Conservation (phyloP, 2,888 invertebrate species). For the Melinopterus prodromus region DNA sequence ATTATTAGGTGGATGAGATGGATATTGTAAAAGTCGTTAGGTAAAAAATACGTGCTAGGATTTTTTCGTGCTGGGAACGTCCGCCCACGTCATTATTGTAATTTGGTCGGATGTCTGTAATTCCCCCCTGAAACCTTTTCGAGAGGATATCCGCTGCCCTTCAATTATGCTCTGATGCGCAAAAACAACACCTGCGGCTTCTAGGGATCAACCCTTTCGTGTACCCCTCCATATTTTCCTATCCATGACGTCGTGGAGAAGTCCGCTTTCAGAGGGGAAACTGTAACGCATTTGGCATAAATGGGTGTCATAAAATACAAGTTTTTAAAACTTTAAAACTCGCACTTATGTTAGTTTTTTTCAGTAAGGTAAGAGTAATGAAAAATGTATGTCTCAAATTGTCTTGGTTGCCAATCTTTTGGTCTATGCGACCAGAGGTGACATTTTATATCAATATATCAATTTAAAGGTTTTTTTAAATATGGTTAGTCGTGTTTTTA, state of each 20-base stretch:
- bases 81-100: not conserved
- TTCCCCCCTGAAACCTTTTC: slow-evolving; percentile 4
- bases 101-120: not conserved
- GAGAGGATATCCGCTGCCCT: not conserved
- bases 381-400: too few species aligned
- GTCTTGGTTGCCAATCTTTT: too few species aligned
- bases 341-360: too few species aligned
- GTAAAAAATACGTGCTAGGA: not conserved
- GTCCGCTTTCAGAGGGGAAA: not conserved
- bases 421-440: too few species aligned
- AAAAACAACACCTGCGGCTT: slow-evolving; percentile 4
- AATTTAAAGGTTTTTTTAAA: too few species aligned
- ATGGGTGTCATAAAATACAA: not conserved
- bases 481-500: too few species aligned
- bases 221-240: not conserved
- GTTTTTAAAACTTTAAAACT: too few species aligned
- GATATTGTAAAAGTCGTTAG: not conserved
- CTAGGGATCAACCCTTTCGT: not conserved
- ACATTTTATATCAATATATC: too few species aligned
- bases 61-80: not conserved
- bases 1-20: not conserved
- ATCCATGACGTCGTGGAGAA: not conserved
- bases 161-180: not conserved
- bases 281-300: not conserved
- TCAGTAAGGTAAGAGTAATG: too few species aligned